Evolutionary conservation across 2,888 invertebrate species (phyloP).

Genomic region (Trisateles emortualis): DNA sequence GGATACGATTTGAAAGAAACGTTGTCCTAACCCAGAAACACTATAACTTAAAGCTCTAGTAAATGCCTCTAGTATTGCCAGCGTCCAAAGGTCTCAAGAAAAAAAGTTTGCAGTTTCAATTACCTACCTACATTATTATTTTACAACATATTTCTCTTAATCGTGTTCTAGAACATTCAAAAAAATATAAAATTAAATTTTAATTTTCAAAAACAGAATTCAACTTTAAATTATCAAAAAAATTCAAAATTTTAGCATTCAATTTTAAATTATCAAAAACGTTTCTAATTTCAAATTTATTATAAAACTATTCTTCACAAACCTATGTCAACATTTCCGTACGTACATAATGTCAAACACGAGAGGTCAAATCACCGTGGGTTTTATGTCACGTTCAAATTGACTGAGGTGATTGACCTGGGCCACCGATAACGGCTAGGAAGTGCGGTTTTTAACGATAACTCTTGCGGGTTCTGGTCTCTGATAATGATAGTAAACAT

Average conservation of each 20-base stretch:
- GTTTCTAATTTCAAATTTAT: too few relatives aligned
- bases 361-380: neutral
- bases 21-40: too few relatives aligned
- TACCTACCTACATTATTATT: too few relatives aligned
- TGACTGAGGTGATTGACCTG: neutral
- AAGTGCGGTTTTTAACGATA: neutral
- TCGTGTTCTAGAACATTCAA: too few relatives aligned
- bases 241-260: too few relatives aligned
- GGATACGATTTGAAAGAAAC: too few relatives aligned
- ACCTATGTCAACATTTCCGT: neutral
- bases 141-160: too few relatives aligned
- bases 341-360: neutral
- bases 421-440: neutral
- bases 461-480: neutral
- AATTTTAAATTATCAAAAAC: neutral
- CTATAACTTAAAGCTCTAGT: too few relatives aligned
- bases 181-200: neutral
- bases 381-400: neutral
- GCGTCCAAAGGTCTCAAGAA: too few relatives aligned
- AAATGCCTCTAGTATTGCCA: too few relatives aligned
- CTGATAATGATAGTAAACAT: neutral
- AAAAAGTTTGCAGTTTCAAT: too few relatives aligned
- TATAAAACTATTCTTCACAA: too few relatives aligned
- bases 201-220: neutral
- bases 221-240: neutral